Percentiles rank a stretch among this genome's conserved stretches.
phyloP scores from a whole-genome alignment of 2,113 vertebrate genomes.

The Cyphomyrus discorhynchus region DNA sequence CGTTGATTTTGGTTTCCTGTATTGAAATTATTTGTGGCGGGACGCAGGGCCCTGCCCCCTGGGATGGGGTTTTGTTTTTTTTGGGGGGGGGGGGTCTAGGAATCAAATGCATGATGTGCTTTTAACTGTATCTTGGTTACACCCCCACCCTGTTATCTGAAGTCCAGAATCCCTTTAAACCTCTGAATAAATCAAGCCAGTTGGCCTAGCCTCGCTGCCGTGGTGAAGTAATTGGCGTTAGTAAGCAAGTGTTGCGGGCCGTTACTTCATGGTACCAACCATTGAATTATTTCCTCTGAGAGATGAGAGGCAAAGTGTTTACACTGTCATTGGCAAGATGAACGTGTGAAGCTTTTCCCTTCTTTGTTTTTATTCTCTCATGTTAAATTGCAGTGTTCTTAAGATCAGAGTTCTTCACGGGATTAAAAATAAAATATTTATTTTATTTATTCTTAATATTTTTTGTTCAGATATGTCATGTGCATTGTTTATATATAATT shows the following conservation, averaged over 20 bases:
- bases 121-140: constrained; percentile 38
- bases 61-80: no score
- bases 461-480: neutral
- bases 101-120: constrained; percentile 32
- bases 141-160: constrained; percentile 31
- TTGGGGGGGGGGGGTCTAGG: constrained; percentile 1
- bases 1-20: no score
- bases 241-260: constrained; percentile 32
- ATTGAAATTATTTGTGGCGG: no score
- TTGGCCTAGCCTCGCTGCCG: constrained; percentile 31
- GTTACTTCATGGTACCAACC: constrained; percentile 38
- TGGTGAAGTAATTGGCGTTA: constrained; percentile 39
- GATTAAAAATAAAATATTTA: neutral
- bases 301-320: constrained; percentile 36
- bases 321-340: constrained; percentile 21
- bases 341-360: neutral
- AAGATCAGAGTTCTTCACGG: neutral
- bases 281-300: constrained; percentile 31
- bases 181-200: constrained; percentile 41
- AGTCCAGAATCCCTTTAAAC: constrained; percentile 32
- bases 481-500: neutral
- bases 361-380: neutral
- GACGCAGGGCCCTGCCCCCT: no score
- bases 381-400: neutral
- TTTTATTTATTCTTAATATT: neutral